A percentile compares a stretch with the other conserved stretches of the same genome.
Conservation (phyloP, 2,888 invertebrate species). For the Anticlea derivata region DNA sequence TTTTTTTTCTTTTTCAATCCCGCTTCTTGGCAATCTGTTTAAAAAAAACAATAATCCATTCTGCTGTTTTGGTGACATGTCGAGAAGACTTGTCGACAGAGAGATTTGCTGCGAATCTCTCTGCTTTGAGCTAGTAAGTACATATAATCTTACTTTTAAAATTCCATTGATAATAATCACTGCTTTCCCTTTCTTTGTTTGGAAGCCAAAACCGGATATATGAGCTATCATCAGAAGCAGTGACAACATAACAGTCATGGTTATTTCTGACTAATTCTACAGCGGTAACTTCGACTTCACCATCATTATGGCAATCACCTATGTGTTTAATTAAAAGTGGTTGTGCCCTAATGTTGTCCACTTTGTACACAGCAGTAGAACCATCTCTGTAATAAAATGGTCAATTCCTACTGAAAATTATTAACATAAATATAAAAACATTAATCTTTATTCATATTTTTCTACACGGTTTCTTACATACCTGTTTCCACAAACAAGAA, state of each 20-base stretch:
- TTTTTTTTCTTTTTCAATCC: no score
- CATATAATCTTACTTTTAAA: conserved; percentile 15
- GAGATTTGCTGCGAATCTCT: no score
- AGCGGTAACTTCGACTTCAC: conserved; percentile 64
- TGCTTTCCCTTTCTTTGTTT: conserved; percentile 3
- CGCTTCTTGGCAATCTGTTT: no score
- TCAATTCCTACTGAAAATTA: not conserved
- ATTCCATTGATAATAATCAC: conserved; percentile 8
- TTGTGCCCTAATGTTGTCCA: conserved; percentile 41
- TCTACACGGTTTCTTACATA: no score
- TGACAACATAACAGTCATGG: conserved; percentile 44
- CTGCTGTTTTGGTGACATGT: no score
- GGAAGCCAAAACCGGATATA: conserved; percentile 50
- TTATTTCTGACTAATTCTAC: conserved; percentile 56
- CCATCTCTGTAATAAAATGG: conserved; percentile 64
- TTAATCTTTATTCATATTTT: no score
- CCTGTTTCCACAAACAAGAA: conserved; percentile 75
- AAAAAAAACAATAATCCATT: no score
- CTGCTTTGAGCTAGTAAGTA: no score
- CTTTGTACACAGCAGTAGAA: conserved; percentile 55
- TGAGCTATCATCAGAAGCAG: conserved; percentile 54
- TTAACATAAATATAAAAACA: no score
- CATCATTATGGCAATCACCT: conserved; percentile 60
- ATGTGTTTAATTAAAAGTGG: conserved; percentile 57
- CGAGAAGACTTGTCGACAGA: no score